phyloP scores from a whole-genome alignment of 2,797 vertebrate genomes.

The Hephaestus fuliginosus region DNA sequence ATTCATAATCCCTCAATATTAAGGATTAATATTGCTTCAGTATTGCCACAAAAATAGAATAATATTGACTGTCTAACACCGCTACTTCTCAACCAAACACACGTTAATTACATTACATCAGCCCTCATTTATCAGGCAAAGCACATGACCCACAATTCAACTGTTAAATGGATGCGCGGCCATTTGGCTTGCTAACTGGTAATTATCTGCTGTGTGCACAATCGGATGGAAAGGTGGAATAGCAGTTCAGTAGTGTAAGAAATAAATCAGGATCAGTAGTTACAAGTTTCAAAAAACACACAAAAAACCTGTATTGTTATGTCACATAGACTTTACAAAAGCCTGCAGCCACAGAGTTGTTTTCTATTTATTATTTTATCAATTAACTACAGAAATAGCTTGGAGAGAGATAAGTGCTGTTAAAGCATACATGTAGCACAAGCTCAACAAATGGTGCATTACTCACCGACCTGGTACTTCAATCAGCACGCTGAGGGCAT shows the following conservation, averaged over 20 bases:
- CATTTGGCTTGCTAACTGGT: constrained; percentile 7
- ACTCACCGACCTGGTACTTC: constrained; percentile 11
- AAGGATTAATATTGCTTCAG: constrained; percentile 88
- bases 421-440: constrained; percentile 43
- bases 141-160: constrained; percentile 53
- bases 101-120: constrained; percentile 58
- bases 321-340: constrained; percentile 31
- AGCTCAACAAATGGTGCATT: constrained; percentile 33
- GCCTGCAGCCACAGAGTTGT: constrained; percentile 26
- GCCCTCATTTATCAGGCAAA: constrained; percentile 80
- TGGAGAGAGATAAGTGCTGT: constrained; percentile 21
- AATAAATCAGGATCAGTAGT: constrained; percentile 78
- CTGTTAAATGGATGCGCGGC: constrained; percentile 29
- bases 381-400: constrained; percentile 21
- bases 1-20: constrained; percentile 64
- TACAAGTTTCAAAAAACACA: constrained; percentile 56
- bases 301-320: constrained; percentile 11
- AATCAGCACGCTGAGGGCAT: constrained; percentile 15
- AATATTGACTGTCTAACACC: constrained; percentile 73
- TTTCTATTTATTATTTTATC: constrained; percentile 21
- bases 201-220: constrained; percentile 8
- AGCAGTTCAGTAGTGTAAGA: constrained; percentile 81
- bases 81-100: constrained; percentile 71
- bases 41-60: constrained; percentile 85
- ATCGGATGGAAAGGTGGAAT: constrained; percentile 31